Conservation (phyloP, 1,140 invertebrate genomes). For the Augochlora pura region DNA sequence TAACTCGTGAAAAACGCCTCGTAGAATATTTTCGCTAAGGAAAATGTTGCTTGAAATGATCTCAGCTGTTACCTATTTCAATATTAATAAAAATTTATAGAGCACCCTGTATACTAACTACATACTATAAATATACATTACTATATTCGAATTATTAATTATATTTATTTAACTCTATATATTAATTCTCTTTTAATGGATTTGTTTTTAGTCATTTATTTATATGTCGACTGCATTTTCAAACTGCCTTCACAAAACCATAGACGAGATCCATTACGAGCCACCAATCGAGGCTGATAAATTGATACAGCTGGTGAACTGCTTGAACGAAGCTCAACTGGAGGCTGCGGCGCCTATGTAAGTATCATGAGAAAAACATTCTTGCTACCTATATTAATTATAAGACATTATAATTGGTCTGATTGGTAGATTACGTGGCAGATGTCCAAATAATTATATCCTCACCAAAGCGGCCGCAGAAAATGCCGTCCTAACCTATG, state of each 20-base stretch:
- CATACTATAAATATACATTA: too few species aligned
- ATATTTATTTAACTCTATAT: too few species aligned
- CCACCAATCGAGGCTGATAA: conserved; percentile 77
- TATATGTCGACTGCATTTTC: conserved; percentile 87
- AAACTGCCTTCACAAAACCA: conserved; percentile 82
- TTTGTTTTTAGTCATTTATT: conserved; percentile 67
- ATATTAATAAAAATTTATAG: too few species aligned
- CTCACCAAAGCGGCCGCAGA: conserved; percentile 93
- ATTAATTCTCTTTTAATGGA: too few species aligned
- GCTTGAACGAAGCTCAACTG: conserved; percentile 74
- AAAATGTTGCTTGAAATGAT: too few species aligned
- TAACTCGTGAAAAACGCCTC: too few species aligned
- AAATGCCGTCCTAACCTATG: conserved; percentile 84
- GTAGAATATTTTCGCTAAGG: too few species aligned
- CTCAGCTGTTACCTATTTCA: too few species aligned
- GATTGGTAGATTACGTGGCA: conserved; percentile 83
- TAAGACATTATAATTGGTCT: neutral
- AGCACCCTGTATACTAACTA: too few species aligned
- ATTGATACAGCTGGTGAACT: conserved; percentile 73
- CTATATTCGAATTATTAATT: too few species aligned
- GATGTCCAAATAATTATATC: conserved; percentile 92
- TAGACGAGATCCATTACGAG: conserved; percentile 83
- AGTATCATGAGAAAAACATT: too few species aligned
- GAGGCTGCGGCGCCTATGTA: conserved; percentile 76
- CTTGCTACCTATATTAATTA: too few species aligned